Conservation (phyloP, 2,797 vertebrate species). For the Pachyuromys duprasi region DNA sequence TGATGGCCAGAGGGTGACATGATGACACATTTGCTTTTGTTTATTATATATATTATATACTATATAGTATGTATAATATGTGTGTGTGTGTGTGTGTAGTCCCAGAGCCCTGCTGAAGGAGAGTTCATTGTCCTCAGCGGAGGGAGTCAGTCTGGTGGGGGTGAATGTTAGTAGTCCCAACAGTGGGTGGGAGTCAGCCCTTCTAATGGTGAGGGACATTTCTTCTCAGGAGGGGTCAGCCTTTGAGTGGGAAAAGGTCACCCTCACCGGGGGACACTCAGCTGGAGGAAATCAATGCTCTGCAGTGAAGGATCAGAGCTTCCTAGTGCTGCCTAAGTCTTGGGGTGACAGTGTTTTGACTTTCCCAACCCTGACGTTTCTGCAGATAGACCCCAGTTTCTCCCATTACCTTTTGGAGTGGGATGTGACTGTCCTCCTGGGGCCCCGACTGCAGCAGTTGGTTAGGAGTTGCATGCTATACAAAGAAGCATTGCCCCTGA, state of each 20-base stretch:
- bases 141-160: neutral
- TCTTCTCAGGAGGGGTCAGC: neutral
- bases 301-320: neutral
- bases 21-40: neutral
- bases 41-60: neutral
- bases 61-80: no score
- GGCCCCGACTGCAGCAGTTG: no score
- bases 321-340: neutral
- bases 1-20: neutral
- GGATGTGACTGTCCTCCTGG: neutral
- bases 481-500: neutral
- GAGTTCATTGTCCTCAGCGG: neutral
- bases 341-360: neutral
- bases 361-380: conserved; percentile 27
- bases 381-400: neutral
- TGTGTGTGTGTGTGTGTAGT: no score
- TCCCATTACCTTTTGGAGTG: neutral
- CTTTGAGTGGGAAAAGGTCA: neutral
- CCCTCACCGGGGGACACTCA: no score
- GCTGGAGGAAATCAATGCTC: neutral
- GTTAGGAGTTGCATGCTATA: neutral
- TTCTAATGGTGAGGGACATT: neutral
- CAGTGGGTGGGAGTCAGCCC: no score
- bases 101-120: neutral
- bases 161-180: neutral